Percentiles rank a stretch among this genome's conserved stretches.
phyloP scores from a whole-genome alignment of 2,113 vertebrate genomes.

The Pristiophorus japonicus region DNA sequence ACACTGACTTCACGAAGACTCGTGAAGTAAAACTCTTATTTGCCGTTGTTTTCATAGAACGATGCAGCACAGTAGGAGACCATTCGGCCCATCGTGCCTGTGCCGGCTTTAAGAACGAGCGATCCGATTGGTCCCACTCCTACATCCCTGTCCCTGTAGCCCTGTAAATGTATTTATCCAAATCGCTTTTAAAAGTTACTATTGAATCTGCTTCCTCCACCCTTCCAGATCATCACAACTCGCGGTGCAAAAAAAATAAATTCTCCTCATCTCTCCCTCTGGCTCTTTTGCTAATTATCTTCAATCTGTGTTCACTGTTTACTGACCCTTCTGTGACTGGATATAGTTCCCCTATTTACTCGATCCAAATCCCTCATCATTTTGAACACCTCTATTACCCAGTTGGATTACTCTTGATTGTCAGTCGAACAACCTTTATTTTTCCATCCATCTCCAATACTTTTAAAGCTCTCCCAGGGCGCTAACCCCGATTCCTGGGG shows the following conservation, averaged over 20 bases:
- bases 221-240: background rate
- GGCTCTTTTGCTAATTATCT: background rate
- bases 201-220: background rate
- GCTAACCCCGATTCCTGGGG: too few relatives aligned
- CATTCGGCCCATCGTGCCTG: too few relatives aligned
- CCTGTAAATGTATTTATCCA: background rate
- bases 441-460: too few relatives aligned
- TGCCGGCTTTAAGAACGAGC: too few relatives aligned
- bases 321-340: background rate
- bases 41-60: background rate
- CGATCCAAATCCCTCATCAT: too few relatives aligned
- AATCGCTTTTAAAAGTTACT: background rate
- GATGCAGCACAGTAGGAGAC: too few relatives aligned
- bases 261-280: background rate
- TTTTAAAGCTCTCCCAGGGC: too few relatives aligned
- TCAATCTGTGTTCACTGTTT: background rate
- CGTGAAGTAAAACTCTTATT: background rate
- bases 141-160: too few relatives aligned
- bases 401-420: background rate
- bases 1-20: background rate
- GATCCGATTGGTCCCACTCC: too few relatives aligned
- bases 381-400: background rate
- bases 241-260: background rate
- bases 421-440: too few relatives aligned
- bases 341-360: too few relatives aligned